phyloP scores from a whole-genome alignment of 2,888 invertebrate genomes.

The Blastobasis adustella region DNA sequence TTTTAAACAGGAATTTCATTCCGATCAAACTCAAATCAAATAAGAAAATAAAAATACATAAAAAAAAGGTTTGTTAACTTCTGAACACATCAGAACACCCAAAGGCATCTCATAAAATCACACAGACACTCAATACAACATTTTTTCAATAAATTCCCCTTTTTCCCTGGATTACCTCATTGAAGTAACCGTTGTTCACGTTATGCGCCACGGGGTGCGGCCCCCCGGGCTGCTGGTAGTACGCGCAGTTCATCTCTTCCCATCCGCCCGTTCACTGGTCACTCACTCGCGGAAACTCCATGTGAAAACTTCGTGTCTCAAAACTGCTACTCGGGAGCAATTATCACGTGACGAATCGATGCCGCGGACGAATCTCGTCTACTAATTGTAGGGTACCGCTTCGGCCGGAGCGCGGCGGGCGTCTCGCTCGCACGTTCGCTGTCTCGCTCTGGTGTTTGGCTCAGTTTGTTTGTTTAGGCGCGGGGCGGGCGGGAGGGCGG shows the following conservation, averaged over 20 bases:
- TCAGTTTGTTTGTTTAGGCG: constrained; percentile 47
- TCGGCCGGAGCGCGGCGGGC: constrained; percentile 34
- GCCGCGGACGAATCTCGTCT: constrained; percentile 71
- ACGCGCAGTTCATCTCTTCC: constrained; percentile 66
- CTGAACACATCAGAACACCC: too few relatives aligned
- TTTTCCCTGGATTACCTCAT: constrained; percentile 50
- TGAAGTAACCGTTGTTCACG: constrained; percentile 61
- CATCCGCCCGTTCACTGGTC: constrained; percentile 17
- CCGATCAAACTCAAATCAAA: too few relatives aligned
- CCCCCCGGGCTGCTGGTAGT: constrained; percentile 68
- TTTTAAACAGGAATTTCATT: too few relatives aligned
- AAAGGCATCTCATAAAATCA: too few relatives aligned
- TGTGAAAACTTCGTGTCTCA: constrained; percentile 41
- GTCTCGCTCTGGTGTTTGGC: constrained; percentile 35
- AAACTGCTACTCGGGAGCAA: constrained; percentile 59
- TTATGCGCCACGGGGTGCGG: constrained; percentile 58
- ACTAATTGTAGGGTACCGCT: constrained; percentile 71
- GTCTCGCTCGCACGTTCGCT: constrained; percentile 39
- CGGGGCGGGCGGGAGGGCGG: constrained; percentile 62
- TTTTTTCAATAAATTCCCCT: too few relatives aligned
- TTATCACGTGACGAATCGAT: constrained; percentile 73
- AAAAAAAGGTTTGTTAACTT: too few relatives aligned
- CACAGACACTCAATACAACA: too few relatives aligned
- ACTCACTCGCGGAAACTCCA: constrained; percentile 32
- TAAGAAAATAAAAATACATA: too few relatives aligned